Percentiles rank a stretch among this genome's conserved stretches.
phyloP scores from a whole-genome alignment of 1,140 invertebrate species.

The Globodera ellingtonae region DNA sequence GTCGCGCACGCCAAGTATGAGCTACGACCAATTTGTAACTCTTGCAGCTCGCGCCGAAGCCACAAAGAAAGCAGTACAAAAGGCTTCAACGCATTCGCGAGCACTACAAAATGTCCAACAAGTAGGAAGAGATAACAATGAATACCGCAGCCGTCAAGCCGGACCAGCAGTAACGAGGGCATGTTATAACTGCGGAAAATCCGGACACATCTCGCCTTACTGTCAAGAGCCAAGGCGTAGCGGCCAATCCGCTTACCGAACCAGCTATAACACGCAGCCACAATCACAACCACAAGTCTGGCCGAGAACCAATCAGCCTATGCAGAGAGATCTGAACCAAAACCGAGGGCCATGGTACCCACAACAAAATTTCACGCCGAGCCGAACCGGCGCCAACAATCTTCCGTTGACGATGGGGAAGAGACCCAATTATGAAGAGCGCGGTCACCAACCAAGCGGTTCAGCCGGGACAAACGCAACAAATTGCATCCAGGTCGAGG shows the following conservation, averaged over 20 bases:
- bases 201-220: background rate
- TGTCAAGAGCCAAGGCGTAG: background rate
- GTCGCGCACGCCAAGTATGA: background rate
- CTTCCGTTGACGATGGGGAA: background rate
- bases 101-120: too few species aligned
- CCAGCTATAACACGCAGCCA: too few species aligned
- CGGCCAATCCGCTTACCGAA: background rate
- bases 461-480: background rate
- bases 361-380: background rate
- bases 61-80: background rate
- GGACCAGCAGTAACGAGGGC: background rate
- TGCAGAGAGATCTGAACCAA: too few species aligned
- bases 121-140: too few species aligned
- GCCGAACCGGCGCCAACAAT: background rate
- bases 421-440: background rate
- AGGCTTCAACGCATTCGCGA: too few species aligned
- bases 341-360: background rate
- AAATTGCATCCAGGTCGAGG: background rate
- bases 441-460: background rate
- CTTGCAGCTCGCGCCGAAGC: constrained; percentile 7
- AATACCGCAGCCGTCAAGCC: background rate
- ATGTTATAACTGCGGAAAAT: background rate
- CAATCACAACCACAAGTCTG: too few species aligned
- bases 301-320: too few species aligned
- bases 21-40: constrained; percentile 3